These are phyloP conservation scores for Formicarius rufipectus DNA, from an alignment of 2,113 vertebrate genomes.

Conservation along the genomic window DNA sequence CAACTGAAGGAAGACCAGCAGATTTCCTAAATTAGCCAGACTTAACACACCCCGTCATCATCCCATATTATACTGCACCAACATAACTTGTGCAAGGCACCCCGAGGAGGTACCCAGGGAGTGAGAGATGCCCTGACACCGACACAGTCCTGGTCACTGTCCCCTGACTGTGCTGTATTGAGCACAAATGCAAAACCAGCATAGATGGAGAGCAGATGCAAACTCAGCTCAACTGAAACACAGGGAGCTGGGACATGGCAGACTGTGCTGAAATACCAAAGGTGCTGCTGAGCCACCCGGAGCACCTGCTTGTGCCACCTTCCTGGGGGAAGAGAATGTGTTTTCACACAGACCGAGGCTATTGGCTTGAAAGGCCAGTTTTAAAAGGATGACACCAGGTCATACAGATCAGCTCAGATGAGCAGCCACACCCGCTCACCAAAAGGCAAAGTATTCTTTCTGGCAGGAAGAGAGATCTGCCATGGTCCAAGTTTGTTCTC, in stretches of 20 bases:
- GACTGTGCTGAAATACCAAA: neutral
- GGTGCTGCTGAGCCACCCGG: neutral
- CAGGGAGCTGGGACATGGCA: neutral
- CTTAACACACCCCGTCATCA: neutral
- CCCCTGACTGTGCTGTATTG: neutral
- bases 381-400: neutral
- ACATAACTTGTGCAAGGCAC: neutral
- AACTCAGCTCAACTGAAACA: neutral
- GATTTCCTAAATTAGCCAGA: neutral
- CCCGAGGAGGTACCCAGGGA: neutral
- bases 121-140: neutral
- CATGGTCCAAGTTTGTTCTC: neutral
- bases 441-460: neutral
- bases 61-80: neutral
- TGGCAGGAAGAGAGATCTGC: neutral
- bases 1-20: neutral
- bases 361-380: neutral
- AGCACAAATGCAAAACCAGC: constrained; percentile 6
- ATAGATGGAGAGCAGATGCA: constrained; percentile 13
- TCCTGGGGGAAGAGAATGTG: neutral
- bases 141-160: neutral
- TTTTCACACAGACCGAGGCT: neutral
- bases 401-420: neutral
- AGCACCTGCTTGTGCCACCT: neutral
- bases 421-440: neutral